A percentile compares a stretch with the other conserved stretches of the same genome.
Conservation (phyloP, 1,140 invertebrate genomes). For the Leptestheria dahalacensis region DNA sequence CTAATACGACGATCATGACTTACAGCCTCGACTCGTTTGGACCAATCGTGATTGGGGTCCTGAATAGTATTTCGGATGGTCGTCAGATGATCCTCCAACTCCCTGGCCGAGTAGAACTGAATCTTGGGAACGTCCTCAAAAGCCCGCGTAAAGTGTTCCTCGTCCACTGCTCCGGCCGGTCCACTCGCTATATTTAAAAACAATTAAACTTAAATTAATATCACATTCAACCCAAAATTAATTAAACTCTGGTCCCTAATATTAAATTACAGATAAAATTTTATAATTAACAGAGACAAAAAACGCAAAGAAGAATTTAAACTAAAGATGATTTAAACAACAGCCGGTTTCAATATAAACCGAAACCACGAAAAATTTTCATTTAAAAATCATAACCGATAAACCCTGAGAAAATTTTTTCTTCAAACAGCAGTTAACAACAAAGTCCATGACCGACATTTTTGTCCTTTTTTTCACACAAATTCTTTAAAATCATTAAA, state of each 20-base stretch:
- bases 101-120: constrained; percentile 64
- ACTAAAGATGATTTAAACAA: background rate
- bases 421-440: background rate
- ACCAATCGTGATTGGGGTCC: constrained; percentile 77
- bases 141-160: constrained; percentile 66
- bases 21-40: constrained; percentile 74
- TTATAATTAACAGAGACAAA: background rate
- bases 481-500: too few relatives aligned
- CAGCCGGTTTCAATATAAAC: background rate
- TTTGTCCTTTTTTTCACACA: too few relatives aligned
- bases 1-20: constrained; percentile 26
- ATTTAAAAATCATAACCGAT: background rate
- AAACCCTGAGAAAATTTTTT: background rate
- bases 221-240: too few relatives aligned
- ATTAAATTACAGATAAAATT: background rate
- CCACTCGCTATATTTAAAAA: constrained; percentile 12
- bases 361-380: background rate
- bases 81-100: constrained; percentile 67
- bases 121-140: constrained; percentile 72
- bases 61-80: constrained; percentile 56
- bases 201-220: too few relatives aligned
- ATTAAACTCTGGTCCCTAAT: too few relatives aligned
- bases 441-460: background rate
- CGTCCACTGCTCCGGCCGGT: constrained; percentile 70
- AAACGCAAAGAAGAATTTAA: constrained; percentile 5